Conservation (phyloP, 2,888 invertebrate genomes). For the Habrosyne pyritoides region DNA sequence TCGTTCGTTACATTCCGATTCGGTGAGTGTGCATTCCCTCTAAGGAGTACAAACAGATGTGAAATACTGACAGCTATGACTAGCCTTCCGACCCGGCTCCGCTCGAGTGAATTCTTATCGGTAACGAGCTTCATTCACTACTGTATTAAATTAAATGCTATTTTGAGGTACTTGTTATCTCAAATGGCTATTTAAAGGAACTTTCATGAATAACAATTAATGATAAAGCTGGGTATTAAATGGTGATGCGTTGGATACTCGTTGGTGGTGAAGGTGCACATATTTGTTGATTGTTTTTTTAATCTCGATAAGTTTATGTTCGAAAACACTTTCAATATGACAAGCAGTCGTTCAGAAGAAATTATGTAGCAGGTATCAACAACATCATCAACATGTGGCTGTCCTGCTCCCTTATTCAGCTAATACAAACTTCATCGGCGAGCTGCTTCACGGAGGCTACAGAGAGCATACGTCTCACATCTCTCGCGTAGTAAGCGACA, state of each 20-base stretch:
- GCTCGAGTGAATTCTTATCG: constrained; percentile 40
- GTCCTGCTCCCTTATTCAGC: no score
- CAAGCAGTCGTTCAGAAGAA: no score
- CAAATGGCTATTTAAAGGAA: constrained; percentile 17
- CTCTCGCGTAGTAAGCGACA: no score
- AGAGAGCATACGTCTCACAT: no score
- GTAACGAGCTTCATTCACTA: constrained; percentile 54
- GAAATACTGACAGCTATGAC: constrained; percentile 36
- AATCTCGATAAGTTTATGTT: no score
- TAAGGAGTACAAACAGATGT: constrained; percentile 29
- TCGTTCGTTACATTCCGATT: constrained; percentile 1
- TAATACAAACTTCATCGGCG: no score
- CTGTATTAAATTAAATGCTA: constrained; percentile 28
- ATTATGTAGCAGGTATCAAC: no score
- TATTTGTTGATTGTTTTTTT: no score
- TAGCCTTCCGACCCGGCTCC: constrained; percentile 22
- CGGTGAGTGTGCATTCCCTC: constrained; percentile 6
- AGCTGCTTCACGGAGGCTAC: no score
- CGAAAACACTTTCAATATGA: no score
- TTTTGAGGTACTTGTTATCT: constrained; percentile 17
- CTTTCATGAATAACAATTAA: constrained; percentile 19
- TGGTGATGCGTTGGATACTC: background rate
- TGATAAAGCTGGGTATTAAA: background rate
- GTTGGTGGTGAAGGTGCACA: no score
- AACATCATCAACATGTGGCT: no score